Evolutionary conservation across 2,888 invertebrate species (phyloP), one percentile per base, ranked within the genome.

Genomic region (Sturmia bella): DNA sequence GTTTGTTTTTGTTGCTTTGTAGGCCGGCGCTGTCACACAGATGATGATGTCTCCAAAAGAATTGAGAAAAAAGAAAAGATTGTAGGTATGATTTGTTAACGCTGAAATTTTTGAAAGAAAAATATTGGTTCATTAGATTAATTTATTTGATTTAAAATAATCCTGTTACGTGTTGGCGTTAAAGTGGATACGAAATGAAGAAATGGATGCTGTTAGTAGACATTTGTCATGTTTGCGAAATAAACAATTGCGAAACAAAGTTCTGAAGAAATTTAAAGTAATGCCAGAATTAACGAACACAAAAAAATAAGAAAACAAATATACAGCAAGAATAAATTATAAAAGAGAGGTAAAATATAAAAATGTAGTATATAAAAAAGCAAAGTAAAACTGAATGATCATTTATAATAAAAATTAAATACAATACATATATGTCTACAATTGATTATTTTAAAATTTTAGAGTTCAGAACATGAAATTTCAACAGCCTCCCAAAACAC

Each of bases 41-140:
- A 74, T 74, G 69, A 80, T 69, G 69, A 64, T 50, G 37, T 56
- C 52, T 61, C 52, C 52, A 72, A 69, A 57, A n/a, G 52, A 61
- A 59, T 56, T 13, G 50, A 3, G 19, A 43, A 52, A 63, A 59
- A 15, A 41, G 11, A 21, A 9, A 41, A 45, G 32, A 43, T 17
- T n/a, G n/a, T n/a, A n/a, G n/a, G 0, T 54, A 15, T 45, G 61
- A 12, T 50, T 45, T 45, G 64, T 45, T 61, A 61, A 24, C 11
- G 37, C 3, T 24, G 17, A 32, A 75, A 24, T 76, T 61, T 68
- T 17, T 7, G 13, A 45, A 54, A 45, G 27, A 21, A 76, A 70
- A 70, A 57, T 56, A 69, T 75, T 77, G 57, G 52, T 77, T 81
- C 77, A 78, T 82, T 82, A 82, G 70, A 48, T 74, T 70, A 78